Evolutionary conservation across 2,797 vertebrate genomes (phyloP).

Genomic region (Sebastes diploproa): DNA sequence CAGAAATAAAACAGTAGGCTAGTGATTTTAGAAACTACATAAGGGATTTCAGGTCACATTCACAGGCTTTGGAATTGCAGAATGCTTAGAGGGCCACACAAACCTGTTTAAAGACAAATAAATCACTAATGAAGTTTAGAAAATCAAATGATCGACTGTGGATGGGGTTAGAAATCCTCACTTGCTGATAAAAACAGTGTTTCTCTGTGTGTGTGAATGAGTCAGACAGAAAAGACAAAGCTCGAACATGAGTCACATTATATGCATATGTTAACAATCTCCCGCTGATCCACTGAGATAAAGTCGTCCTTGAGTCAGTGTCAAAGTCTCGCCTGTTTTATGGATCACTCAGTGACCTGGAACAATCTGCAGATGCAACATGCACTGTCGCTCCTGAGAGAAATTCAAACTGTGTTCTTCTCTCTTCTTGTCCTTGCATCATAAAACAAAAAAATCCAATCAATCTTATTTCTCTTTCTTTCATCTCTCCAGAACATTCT

Average conservation of each 20-base stretch:
- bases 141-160: background rate
- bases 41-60: background rate
- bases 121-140: background rate
- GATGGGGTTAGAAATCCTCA: background rate
- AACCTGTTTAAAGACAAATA: background rate
- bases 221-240: slow-evolving; percentile 1
- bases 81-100: background rate
- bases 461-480: background rate
- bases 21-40: background rate
- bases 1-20: background rate
- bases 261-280: slow-evolving; percentile 55
- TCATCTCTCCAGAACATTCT: slow-evolving; percentile 88
- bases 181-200: background rate
- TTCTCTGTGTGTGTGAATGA: background rate
- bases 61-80: background rate
- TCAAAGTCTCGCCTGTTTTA: slow-evolving; percentile 72
- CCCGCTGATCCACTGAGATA: slow-evolving; percentile 61
- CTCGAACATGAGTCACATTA: slow-evolving; percentile 32
- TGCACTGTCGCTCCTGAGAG: background rate
- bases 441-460: background rate
- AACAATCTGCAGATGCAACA: slow-evolving; percentile 23
- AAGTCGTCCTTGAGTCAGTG: slow-evolving; percentile 56
- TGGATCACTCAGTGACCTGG: slow-evolving; percentile 48
- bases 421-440: background rate
- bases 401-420: background rate